Evolutionary conservation across 2,113 vertebrate species (phyloP), one percentile per base, ranked within the genome.

Genomic region (Tamias sibiricus): DNA sequence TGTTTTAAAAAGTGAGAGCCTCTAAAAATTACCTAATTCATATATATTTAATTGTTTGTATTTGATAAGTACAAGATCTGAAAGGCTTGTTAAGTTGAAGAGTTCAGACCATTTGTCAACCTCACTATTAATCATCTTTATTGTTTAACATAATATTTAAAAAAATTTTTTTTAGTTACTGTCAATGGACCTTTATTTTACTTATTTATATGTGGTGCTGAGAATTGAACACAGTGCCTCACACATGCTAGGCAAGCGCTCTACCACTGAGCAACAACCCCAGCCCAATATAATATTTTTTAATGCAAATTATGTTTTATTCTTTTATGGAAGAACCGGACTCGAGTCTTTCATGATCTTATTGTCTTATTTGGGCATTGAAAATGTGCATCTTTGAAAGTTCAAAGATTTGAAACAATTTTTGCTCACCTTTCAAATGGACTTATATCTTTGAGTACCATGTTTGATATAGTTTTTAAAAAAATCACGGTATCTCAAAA

Each of bases 351-450:
- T 91, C 14, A 74, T 42, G 28, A 79, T 87, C 92, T 96, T 79
- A 22, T 20, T 40, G 12, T 62, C 79, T 95, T 28, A 44, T 69
- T n/a, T 96, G 62, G 26, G n/a, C 77, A 9, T 95, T 64, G 42
- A 88, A 87, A 92, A 42, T 88, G 54, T 68, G 2, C 32, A 47
- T 80, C 85, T 75, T 94, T 93, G 74, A 76, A 92, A 40, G 28
- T 77, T 95, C 37, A 59, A 42, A 64, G 37, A 94, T 95, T 92
- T 74, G 26, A 22, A 69, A 24, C 12, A 47, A 13, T 85, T 96
- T 96, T 95, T 75, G 20, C 59, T 87, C 28, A 59, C 32, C 16
- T 97, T 96, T 85, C 26, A 87, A 2, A 52, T 86, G 32, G 94
- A 37, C 24, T 47, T 6, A 47, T 20, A 42, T 74, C 44, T 90